Evolutionary conservation across 2,113 vertebrate genomes (phyloP), one percentile per base, ranked within the genome.

Genomic region (Nyctibius bracteatus): DNA sequence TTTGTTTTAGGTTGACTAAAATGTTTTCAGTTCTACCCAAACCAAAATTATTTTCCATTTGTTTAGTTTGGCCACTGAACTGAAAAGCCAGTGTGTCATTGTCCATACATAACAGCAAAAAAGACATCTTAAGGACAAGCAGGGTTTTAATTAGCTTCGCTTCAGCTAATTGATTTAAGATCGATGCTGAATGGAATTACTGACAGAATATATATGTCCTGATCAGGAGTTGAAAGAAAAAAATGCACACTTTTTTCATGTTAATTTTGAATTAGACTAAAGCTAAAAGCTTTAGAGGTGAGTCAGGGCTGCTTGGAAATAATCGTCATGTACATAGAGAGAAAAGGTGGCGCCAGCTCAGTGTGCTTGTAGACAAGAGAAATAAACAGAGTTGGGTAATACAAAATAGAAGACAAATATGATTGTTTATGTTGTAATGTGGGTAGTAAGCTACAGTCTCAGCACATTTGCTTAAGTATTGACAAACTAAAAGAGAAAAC

Each of bases 41-140:
- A 70, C 46, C 31, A 78, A 71, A 93, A 73, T 88, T 39, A 37
- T 90, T 93, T 93, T 92, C 79, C 35, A 7, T 88, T 91, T 95
- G 79, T 81, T 96, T 90, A 86, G 68, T 66, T 94, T 84, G 88
- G 90, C 90, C 33, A 28, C 58, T 1, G 6, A 82, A 80, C 43
- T 86, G 68, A 83, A 52, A 68, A 67, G 62, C 39, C 44, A 22
- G 14, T 49, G 5, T 31, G 44, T 79, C n/a, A 33, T 88, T 57
- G 73, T 57, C 46, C 49, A 73, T 55, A 70, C 71, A 24, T 49
- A 86, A 54, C 7, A 35, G 46, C 70, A 81, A 71, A 70, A 88
- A 75, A 58, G 57, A 46, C 35, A 59, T 85, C 52, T 71, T 72
- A 61, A 91, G 46, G 85, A 90, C 58, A 55, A 41, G 20, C 33